These are phyloP conservation scores for Monarcha castaneiventris DNA, from an alignment of 2,113 vertebrate species.

Conservation along the genomic window DNA sequence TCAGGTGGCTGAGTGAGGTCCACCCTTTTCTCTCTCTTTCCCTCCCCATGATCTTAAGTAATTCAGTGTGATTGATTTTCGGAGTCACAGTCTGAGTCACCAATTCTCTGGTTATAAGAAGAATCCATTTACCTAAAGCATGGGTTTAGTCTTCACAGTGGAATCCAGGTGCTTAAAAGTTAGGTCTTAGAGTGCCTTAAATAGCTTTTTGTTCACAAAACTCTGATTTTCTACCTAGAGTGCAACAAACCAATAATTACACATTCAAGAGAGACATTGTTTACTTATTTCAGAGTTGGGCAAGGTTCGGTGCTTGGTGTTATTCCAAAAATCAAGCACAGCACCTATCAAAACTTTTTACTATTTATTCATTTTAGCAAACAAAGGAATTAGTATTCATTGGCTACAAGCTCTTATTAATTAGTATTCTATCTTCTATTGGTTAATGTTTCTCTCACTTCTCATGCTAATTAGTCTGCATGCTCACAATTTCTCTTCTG, in stretches of 20 bases:
- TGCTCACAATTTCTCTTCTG: background rate
- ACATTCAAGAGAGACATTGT: accelerated
- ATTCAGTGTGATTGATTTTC: background rate
- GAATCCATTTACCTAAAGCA: background rate
- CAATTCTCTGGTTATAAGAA: background rate
- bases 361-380: background rate
- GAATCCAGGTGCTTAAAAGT: background rate
- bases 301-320: accelerated
- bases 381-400: background rate
- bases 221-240: background rate
- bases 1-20: background rate
- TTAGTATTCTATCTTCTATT: background rate
- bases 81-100: background rate
- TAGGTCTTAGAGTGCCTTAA: background rate
- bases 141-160: background rate
- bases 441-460: background rate
- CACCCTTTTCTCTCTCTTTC: background rate
- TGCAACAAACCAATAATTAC: background rate
- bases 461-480: background rate
- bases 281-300: background rate
- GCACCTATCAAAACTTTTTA: background rate
- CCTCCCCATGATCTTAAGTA: background rate
- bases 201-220: background rate
- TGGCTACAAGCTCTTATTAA: background rate
- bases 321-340: background rate